Evolutionary conservation across 2,797 vertebrate genomes (phyloP).

Genomic region (Cirrhinus mrigala): DNA sequence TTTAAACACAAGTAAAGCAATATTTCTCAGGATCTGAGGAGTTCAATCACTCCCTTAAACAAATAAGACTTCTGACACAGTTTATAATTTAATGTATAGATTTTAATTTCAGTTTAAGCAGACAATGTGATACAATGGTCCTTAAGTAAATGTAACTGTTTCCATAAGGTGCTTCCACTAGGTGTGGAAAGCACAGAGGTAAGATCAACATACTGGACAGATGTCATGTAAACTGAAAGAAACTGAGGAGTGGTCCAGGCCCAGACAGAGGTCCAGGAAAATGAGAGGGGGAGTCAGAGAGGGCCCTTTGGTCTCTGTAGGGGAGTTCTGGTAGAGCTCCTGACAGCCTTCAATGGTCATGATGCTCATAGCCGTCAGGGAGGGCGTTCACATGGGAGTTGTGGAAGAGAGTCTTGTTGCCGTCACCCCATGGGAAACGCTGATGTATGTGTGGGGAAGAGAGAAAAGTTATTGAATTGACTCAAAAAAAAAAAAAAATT

Average conservation of each 20-base stretch:
- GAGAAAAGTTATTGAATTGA: not conserved
- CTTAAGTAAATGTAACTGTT: slow-evolving; percentile 61
- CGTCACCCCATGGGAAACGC: slow-evolving; percentile 97
- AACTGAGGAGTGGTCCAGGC: slow-evolving; percentile 68
- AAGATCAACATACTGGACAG: slow-evolving; percentile 34
- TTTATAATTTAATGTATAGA: slow-evolving; percentile 60
- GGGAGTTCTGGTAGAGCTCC: slow-evolving; percentile 60
- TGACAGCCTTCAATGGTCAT: slow-evolving; percentile 73
- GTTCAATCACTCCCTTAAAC: not conserved
- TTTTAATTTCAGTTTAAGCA: slow-evolving; percentile 68
- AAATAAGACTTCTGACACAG: slow-evolving; percentile 12
- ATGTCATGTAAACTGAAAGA: slow-evolving; percentile 67
- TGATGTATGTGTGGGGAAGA: slow-evolving; percentile 62
- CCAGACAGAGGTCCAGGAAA: slow-evolving; percentile 51
- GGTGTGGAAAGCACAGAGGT: slow-evolving; percentile 67
- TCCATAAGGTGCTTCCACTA: slow-evolving; percentile 64
- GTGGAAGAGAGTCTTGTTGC: slow-evolving; percentile 90
- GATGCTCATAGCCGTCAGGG: slow-evolving; percentile 90
- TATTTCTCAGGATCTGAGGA: not conserved
- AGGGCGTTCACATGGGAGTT: slow-evolving; percentile 88
- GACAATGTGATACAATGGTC: slow-evolving; percentile 72
- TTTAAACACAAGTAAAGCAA: not conserved
- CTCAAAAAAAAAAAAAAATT: not conserved
- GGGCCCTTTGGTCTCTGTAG: slow-evolving; percentile 73
- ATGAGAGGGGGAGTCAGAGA: slow-evolving; percentile 50